Conservation (phyloP, 2,888 invertebrate genomes). For the Machimus atricapillus region DNA sequence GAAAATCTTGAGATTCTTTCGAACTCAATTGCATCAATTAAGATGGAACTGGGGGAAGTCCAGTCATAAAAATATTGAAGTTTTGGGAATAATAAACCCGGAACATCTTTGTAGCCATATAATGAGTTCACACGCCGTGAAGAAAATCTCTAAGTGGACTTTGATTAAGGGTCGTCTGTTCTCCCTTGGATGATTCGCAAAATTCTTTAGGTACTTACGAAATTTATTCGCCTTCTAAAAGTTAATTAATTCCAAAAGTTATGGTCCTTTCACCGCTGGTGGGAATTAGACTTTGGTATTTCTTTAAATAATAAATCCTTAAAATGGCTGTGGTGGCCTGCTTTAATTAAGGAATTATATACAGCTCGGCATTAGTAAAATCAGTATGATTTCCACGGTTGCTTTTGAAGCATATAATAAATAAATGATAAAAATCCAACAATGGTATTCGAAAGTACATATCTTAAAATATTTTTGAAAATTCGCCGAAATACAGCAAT, state of each 20-base stretch:
- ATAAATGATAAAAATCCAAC: no score
- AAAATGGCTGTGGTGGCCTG: not conserved
- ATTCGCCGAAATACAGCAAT: no score
- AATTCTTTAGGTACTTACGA: not conserved
- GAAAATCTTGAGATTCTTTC: not conserved
- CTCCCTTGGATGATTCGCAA: not conserved
- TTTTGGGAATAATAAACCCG: not conserved
- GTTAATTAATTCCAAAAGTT: not conserved
- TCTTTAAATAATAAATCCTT: not conserved
- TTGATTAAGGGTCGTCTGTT: not conserved
- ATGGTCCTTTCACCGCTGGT: not conserved
- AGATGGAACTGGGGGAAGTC: not conserved
- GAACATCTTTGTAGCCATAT: not conserved
- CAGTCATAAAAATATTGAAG: not conserved
- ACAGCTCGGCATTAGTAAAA: no score
- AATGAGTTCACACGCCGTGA: not conserved
- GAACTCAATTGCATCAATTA: conserved; percentile 17
- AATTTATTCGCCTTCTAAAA: not conserved
- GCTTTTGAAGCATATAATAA: no score
- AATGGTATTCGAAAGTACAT: no score
- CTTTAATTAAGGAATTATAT: not conserved
- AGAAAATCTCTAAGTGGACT: not conserved
- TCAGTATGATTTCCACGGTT: no score
- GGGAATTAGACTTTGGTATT: not conserved
- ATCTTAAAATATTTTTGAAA: no score